Evolutionary conservation across 1,140 invertebrate genomes (phyloP).

Genomic region (Pomacea maculata): DNA sequence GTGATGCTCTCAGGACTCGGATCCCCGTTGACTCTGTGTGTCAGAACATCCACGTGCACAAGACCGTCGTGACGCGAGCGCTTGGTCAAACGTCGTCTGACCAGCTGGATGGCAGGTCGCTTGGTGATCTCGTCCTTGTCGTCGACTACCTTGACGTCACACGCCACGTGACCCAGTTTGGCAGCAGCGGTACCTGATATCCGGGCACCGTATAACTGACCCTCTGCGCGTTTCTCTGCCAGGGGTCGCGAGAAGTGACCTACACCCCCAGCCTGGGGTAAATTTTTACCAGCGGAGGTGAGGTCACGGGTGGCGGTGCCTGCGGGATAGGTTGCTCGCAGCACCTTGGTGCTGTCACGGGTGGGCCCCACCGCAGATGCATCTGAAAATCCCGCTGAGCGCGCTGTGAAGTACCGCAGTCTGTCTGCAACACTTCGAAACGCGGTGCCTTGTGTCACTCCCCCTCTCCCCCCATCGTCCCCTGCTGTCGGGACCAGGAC

Average conservation of each 20-base stretch:
- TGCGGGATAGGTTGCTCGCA: slow-evolving; percentile 17
- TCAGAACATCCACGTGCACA: background rate
- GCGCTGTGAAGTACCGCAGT: background rate
- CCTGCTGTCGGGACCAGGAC: background rate
- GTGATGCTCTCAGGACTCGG: slow-evolving; percentile 1
- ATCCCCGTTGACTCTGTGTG: background rate
- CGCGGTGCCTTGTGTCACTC: background rate
- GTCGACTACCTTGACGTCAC: background rate
- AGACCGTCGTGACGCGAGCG: slow-evolving; percentile 20
- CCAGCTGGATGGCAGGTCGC: slow-evolving; percentile 13
- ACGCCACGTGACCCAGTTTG: background rate
- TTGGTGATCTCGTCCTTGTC: slow-evolving; percentile 5
- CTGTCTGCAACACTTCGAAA: no score
- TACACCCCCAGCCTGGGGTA: background rate
- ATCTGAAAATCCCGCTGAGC: background rate
- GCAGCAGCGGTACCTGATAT: background rate
- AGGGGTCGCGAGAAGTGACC: no score
- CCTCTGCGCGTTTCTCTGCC: background rate
- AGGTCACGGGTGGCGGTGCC: background rate
- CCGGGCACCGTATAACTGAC: background rate
- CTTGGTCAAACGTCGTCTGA: slow-evolving; percentile 26
- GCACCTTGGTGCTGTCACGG: background rate
- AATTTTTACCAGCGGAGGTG: background rate
- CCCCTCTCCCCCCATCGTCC: background rate
- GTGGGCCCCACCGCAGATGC: background rate